Evolutionary conservation across 2,797 vertebrate species (phyloP), one percentile per base, ranked within the genome.

Genomic region (Scyliorhinus canicula): DNA sequence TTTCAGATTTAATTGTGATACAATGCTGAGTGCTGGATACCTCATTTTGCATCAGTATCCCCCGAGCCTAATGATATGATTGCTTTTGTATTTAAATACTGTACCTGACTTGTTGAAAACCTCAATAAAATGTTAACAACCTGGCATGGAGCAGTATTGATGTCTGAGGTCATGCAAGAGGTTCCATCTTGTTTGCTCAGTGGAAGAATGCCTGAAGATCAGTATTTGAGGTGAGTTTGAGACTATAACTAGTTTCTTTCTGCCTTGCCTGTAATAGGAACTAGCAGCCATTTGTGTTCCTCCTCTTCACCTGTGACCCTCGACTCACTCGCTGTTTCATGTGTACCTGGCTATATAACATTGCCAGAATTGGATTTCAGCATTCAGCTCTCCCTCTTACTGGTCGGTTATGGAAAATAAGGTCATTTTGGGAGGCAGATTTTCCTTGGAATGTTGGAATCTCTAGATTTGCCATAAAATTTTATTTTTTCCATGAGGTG

Each of bases 71-170:
- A 47, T 94, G 67, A 94, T 94, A 94, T 74, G 67, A 94, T 74
- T 94, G 93, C 93, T 74, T 67, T 94, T 71, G 93, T 94, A 55
- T 94, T 44, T 69, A 52, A 94, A 71, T 94, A 69, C 63, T 94
- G 93, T 94, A 94, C 67, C 93, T 94, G 93, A 94, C 67, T 94
- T 94, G 93, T 94, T 52, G 93, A 94, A 74, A 94, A 65, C 67
- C 67, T 94, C 93, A 94, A 74, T 94, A 94, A 94, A 94, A 94
- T 74, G 93, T 94, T 94, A 94, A 74, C 67, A 74, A 71, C 93
- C 69, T 31, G 31, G 93, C 16, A n/a, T 50, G 50, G 67, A 94
- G 93, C 44, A 19, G 47, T 74, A 50, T 94, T 94, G 93, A 24
- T 74, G 55, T 94, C 44, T 88, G 86, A 50, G 88, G 57, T 65